Percentiles rank a stretch among this genome's conserved stretches.
Evolutionary conservation across 2,797 vertebrate species (phyloP).

Genomic region (Argya squamiceps): DNA sequence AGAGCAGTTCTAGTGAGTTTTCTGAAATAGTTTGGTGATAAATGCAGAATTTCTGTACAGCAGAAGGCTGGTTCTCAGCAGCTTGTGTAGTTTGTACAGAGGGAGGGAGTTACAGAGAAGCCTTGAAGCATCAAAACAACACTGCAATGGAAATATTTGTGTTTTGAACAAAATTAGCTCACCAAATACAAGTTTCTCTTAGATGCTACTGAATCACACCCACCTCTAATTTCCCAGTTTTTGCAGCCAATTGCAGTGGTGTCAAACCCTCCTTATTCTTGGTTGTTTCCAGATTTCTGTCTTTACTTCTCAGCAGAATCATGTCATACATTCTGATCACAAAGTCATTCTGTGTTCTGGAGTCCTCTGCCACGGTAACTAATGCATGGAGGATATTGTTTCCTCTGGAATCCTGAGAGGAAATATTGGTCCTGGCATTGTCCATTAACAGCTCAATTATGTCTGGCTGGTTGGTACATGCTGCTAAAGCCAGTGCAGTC

Average conservation of each 20-base stretch:
- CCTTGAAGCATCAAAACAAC: not conserved
- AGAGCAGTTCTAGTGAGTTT: not conserved
- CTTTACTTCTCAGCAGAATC: constrained; percentile 76
- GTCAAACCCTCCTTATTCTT: constrained; percentile 77
- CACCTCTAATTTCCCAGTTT: constrained; percentile 81
- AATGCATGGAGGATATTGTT: constrained; percentile 81
- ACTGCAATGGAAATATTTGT: not conserved
- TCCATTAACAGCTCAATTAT: constrained; percentile 81
- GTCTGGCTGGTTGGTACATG: constrained; percentile 81
- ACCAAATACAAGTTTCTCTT: not conserved
- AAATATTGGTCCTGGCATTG: constrained; percentile 74
- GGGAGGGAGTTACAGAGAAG: not conserved
- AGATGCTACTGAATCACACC: not conserved
- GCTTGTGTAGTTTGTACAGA: not conserved
- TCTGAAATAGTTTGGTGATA: not conserved
- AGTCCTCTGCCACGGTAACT: constrained; percentile 80
- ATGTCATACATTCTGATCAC: constrained; percentile 79
- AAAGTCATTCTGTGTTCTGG: constrained; percentile 80
- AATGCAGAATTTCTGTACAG: not conserved
- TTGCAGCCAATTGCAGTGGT: constrained; percentile 78
- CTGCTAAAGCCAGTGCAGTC: constrained; percentile 79
- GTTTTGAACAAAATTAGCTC: not conserved
- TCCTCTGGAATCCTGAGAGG: constrained; percentile 79
- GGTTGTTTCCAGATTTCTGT: constrained; percentile 75
- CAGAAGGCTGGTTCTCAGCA: not conserved